Base-by-base conservation (phyloP, 2,888 invertebrate species). In the Pandemis heparana region DNA sequence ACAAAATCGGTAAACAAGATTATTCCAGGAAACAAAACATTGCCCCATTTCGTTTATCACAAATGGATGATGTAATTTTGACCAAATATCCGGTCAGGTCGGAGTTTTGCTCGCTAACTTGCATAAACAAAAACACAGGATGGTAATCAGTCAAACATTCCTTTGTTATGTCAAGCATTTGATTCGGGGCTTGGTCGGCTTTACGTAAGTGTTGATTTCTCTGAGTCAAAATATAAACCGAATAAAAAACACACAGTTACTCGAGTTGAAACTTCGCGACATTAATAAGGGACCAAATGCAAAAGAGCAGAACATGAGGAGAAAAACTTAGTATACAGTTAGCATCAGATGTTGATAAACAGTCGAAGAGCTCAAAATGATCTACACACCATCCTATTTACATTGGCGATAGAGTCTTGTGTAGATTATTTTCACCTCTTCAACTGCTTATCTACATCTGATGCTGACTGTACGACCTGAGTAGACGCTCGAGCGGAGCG, bases 101-200 rank as follows among this genome's bases (percentile, higher is more conserved):
- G 59, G 5, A 59, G 23, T 32, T 59, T 14, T 23, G 12, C 59
- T 14, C 59, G 16, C 18, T 38, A 59, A 12, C 59, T 18, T 8
- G 9, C 53, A 10, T 5, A 66, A 66, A n/a, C n/a, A 14, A 66
- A 53, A 53, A 38, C 12, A 38, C 51, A 64, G 18, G 18, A 39
- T 41, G 41, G 5, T 41, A 39, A 65, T 14, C 46, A 65, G 32
- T 18, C 16, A 48, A 46, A 32, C 18, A 46, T 32, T 48, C 48
- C 41, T 43, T 65, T 48, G 56, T 56, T 56, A 18, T 56, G 56
- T n/a, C 23, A 56, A 56, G 18, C 18, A 12, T 23, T 56, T 10
- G 10, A 12, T 56, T 56, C 5, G 18, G 7, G 23, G 23, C 12
- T 18, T 56, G 5, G 18, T 8, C 6, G 51, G n/a, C 12, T 56